Evolutionary conservation across 2,888 invertebrate genomes (phyloP).

Genomic region (Monochamus alternatus): DNA sequence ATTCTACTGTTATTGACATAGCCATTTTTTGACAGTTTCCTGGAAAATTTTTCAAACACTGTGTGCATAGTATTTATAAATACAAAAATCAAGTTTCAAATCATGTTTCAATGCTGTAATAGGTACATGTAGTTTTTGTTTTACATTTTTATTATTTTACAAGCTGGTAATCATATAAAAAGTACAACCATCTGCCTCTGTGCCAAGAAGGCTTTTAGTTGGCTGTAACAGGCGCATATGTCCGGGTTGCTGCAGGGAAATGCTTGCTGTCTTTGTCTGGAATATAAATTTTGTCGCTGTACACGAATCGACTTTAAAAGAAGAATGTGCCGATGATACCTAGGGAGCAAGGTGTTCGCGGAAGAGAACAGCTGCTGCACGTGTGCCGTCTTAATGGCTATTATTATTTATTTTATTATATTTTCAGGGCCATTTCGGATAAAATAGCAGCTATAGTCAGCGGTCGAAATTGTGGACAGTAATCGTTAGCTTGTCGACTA

Average conservation of each 20-base stretch:
- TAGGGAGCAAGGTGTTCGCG: slow-evolving; percentile 26
- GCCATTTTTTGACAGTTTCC: too few relatives aligned
- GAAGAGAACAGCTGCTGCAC: slow-evolving; percentile 33
- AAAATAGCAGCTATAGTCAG: background rate
- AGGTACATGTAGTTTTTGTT: too few relatives aligned
- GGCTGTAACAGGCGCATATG: slow-evolving; percentile 27
- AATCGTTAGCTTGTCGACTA: too few relatives aligned
- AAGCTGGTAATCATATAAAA: too few relatives aligned
- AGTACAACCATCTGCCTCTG: slow-evolving; percentile 20
- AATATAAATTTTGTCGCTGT: background rate
- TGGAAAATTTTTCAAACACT: too few relatives aligned
- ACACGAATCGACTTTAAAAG: background rate
- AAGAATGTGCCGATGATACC: slow-evolving; percentile 19
- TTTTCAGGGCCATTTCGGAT: slow-evolving; percentile 12
- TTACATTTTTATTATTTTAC: too few relatives aligned
- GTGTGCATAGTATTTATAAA: too few relatives aligned
- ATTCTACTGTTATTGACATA: too few relatives aligned
- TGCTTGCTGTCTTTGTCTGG: slow-evolving; percentile 6
- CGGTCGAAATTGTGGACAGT: too few relatives aligned
- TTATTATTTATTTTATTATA: slow-evolving; percentile 20
- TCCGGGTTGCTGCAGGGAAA: slow-evolving; percentile 4
- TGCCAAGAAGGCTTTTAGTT: background rate
- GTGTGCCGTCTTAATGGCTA: slow-evolving; percentile 27
- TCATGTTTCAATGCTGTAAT: too few relatives aligned
- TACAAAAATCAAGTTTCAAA: too few relatives aligned